Conservation (phyloP, 2,797 vertebrate species). For the Sphenopsis melanotis region DNA sequence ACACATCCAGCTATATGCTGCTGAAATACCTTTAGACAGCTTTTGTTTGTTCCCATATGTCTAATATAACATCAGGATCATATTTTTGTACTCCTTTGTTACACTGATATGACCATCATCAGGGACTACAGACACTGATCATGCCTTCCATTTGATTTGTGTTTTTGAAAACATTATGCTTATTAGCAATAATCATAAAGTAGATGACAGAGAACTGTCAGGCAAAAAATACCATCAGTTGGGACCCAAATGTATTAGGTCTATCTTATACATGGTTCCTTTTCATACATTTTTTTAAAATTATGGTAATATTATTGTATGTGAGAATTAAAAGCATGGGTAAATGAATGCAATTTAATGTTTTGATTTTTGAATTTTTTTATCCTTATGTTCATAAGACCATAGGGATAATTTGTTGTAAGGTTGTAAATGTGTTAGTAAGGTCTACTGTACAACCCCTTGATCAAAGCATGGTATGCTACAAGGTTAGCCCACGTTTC, state of each 20-base stretch:
- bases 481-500: neutral
- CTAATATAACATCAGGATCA: neutral
- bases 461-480: neutral
- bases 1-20: neutral
- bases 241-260: neutral
- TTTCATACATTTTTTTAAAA: neutral
- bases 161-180: neutral
- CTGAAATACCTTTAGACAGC: neutral
- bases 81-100: neutral
- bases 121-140: neutral
- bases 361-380: neutral
- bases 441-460: neutral
- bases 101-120: neutral
- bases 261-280: neutral
- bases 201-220: neutral
- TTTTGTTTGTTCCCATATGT: neutral
- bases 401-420: neutral
- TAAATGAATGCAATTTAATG: neutral
- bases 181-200: neutral
- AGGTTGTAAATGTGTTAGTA: neutral
- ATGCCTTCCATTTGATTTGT: neutral
- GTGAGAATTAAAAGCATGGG: neutral
- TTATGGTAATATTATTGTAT: neutral
- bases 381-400: neutral
- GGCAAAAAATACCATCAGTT: neutral